A percentile compares a stretch with the other conserved stretches of the same genome.
These are phyloP conservation scores for Polydrusus tereticollis DNA, from an alignment of 2,888 invertebrate genomes.

Conservation along the genomic window DNA sequence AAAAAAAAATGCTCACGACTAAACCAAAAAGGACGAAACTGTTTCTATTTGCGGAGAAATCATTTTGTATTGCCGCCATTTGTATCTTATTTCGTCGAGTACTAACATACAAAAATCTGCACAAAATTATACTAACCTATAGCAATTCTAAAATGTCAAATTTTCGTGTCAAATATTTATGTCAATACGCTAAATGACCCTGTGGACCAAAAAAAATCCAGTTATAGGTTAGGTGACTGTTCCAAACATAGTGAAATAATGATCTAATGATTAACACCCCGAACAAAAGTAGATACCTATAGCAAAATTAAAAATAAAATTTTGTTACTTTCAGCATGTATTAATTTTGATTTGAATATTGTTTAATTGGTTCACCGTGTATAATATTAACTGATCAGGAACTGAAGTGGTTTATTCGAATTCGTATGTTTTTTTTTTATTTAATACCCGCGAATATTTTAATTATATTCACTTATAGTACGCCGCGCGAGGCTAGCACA, in stretches of 20 bases:
- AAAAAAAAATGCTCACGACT: neutral
- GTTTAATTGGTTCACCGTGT: slow-evolving; percentile 5
- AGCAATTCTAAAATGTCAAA: slow-evolving; percentile 16
- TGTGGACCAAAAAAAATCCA: slow-evolving; percentile 19
- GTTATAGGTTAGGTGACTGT: too few species aligned
- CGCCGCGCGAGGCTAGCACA: too few species aligned
- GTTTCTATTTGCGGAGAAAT: too few species aligned
- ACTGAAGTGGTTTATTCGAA: neutral
- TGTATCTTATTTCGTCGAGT: neutral
- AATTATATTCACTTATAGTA: too few species aligned
- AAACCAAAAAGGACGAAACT: too few species aligned
- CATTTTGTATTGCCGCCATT: too few species aligned
- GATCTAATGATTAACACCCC: neutral
- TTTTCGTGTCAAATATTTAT: neutral
- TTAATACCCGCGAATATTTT: too few species aligned
- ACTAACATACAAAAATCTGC: neutral
- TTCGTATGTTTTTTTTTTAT: neutral
- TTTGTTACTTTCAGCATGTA: neutral
- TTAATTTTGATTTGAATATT: neutral
- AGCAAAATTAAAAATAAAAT: too few species aligned
- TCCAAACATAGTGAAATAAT: too few species aligned
- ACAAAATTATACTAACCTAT: neutral
- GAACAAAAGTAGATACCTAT: too few species aligned
- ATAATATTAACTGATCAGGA: neutral
- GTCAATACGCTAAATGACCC: neutral